Conservation (phyloP, 1,140 invertebrate genomes). For the Hylyphantes graminicola region DNA sequence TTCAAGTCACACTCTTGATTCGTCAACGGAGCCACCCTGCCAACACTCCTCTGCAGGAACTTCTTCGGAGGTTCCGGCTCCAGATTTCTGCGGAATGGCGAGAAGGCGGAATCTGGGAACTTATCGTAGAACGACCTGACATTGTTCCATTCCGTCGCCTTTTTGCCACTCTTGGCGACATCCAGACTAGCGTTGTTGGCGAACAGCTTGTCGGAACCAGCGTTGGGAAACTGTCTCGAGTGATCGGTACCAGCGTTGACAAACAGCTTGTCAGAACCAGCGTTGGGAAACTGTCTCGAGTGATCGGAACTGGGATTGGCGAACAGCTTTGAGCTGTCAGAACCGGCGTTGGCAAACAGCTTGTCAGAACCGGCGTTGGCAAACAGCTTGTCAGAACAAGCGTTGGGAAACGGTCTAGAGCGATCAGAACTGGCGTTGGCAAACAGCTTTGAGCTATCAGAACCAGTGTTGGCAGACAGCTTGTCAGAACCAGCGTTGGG, state of each 20-base stretch:
- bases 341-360: too few relatives aligned
- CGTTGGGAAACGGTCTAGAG: too few relatives aligned
- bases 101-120: conserved; percentile 37
- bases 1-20: conserved; percentile 39
- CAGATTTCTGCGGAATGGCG: conserved; percentile 26
- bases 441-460: too few relatives aligned
- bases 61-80: conserved; percentile 23
- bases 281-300: too few relatives aligned
- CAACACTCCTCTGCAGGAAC: conserved; percentile 48
- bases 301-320: neutral
- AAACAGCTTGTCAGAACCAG: too few relatives aligned
- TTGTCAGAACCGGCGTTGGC: neutral
- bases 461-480: too few relatives aligned
- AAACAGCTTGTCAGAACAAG: neutral
- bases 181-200: neutral
- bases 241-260: too few relatives aligned
- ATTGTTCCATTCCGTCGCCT: conserved; percentile 23
- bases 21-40: conserved; percentile 51
- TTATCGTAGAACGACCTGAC: conserved; percentile 14
- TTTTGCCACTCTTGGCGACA: neutral
- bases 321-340: conserved; percentile 13
- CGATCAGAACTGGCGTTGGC: too few relatives aligned
- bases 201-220: too few relatives aligned
- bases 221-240: too few relatives aligned
- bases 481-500: too few relatives aligned